Conservation (phyloP, 2,888 invertebrate genomes). For the Neoascia interrupta region DNA sequence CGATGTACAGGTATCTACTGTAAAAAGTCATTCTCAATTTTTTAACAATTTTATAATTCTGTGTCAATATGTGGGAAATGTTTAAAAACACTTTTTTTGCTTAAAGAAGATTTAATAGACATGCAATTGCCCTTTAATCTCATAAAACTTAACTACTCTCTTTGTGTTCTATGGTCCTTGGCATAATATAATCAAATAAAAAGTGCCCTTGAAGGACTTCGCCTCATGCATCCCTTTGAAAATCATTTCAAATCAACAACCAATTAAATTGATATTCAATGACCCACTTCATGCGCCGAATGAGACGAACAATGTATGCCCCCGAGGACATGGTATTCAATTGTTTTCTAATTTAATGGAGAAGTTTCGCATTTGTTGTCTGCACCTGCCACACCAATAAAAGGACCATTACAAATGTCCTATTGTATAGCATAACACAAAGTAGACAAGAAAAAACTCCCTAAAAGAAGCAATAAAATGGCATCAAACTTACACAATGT, state of each 20-base stretch:
- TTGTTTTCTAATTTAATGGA: constrained; percentile 30
- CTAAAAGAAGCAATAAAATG: constrained; percentile 53
- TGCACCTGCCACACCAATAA: constrained; percentile 56
- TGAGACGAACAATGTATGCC: background rate
- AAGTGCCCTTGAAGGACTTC: constrained; percentile 28
- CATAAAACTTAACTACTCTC: too few species aligned
- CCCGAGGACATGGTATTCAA: constrained; percentile 18
- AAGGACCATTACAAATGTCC: constrained; percentile 37
- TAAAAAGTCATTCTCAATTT: too few species aligned
- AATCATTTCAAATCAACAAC: constrained; percentile 55
- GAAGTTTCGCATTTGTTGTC: constrained; percentile 37
- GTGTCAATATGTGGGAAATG: too few species aligned
- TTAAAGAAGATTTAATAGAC: too few species aligned
- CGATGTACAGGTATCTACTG: too few species aligned
- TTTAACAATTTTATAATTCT: too few species aligned
- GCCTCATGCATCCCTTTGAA: constrained; percentile 19
- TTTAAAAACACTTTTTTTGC: too few species aligned
- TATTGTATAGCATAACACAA: constrained; percentile 23
- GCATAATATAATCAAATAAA: too few species aligned
- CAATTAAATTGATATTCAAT: constrained; percentile 67
- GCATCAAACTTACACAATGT: too few species aligned
- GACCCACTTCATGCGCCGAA: constrained; percentile 51
- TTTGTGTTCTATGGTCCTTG: too few species aligned
- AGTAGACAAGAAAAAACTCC: constrained; percentile 35
- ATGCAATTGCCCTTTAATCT: too few species aligned